Evolutionary conservation across 1,140 invertebrate species (phyloP).

Genomic region (Holotrichia oblita): DNA sequence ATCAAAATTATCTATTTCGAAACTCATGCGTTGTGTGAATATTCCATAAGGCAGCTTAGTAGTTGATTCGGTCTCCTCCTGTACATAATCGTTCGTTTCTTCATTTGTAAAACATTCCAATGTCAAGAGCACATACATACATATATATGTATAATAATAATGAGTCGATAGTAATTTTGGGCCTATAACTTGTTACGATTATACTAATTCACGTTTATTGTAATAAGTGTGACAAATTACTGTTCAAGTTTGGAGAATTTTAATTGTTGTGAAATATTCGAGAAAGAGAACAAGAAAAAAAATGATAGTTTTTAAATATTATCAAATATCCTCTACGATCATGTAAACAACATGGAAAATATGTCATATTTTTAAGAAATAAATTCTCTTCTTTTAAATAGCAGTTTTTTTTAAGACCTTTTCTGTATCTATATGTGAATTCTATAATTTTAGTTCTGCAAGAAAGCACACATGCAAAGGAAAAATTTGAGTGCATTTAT

Average conservation of each 20-base stretch:
- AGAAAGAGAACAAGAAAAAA: conserved; percentile 41
- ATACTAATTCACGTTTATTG: conserved; percentile 33
- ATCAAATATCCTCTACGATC: conserved; percentile 42
- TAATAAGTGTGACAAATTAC: conserved; percentile 46
- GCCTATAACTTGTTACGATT: conserved; percentile 36
- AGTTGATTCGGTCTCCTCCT: neutral
- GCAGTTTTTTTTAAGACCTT: neutral
- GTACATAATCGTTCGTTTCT: conserved; percentile 16
- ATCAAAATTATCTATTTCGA: conserved; percentile 31
- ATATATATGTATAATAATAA: neutral
- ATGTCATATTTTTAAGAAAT: conserved; percentile 50
- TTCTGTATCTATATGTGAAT: neutral
- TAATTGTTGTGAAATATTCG: conserved; percentile 50
- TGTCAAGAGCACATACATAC: conserved; percentile 20
- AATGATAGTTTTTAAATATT: conserved; percentile 43
- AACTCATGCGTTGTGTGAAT: conserved; percentile 2
- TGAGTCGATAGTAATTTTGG: conserved; percentile 18
- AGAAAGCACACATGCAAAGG: too few species aligned
- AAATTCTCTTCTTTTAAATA: conserved; percentile 43
- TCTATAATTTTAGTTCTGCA: too few species aligned
- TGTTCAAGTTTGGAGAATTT: conserved; percentile 52
- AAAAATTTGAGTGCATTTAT: too few species aligned
- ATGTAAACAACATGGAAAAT: conserved; percentile 44
- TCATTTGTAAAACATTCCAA: conserved; percentile 28
- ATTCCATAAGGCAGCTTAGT: conserved; percentile 26